phyloP scores from a whole-genome alignment of 2,113 vertebrate genomes.

The Phaethornis superciliosus region DNA sequence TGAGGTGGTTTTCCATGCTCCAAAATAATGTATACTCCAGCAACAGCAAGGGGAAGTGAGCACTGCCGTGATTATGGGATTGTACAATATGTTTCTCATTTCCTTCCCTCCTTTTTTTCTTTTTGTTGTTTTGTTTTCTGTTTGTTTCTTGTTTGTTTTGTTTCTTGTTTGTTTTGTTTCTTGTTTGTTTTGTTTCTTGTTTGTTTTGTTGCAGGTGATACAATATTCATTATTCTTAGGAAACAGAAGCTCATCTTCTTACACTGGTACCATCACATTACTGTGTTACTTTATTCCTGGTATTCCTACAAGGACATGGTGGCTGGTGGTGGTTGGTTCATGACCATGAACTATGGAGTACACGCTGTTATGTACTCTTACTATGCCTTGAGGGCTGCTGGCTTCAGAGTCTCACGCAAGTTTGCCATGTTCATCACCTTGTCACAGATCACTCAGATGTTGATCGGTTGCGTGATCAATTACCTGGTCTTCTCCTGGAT shows the following conservation, averaged over 20 bases:
- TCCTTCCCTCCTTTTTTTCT: not conserved
- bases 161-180: too few species aligned
- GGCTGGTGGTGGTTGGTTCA: conserved; percentile 98
- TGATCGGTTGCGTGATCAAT: conserved; percentile 95
- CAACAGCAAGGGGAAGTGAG: not conserved
- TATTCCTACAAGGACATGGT: conserved; percentile 99
- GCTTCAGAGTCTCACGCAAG: conserved; percentile 94
- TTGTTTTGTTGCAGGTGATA: conserved; percentile 87
- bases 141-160: not conserved
- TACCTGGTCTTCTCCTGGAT: conserved; percentile 98
- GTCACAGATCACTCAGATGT: conserved; percentile 98
- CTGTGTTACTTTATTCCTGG: conserved; percentile 98
- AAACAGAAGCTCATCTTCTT: conserved; percentile 99
- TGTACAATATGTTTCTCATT: conserved; percentile 27
- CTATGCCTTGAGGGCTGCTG: conserved; percentile 93
- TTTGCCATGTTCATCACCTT: conserved; percentile 99
- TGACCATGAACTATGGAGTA: conserved; percentile 99
- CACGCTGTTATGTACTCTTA: conserved; percentile 99
- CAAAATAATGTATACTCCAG: not conserved
- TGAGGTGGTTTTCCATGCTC: not conserved
- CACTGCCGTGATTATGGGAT: not conserved
- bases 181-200: not conserved
- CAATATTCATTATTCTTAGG: conserved; percentile 96
- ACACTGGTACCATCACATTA: conserved; percentile 99
- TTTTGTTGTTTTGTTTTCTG: too few species aligned